Base-by-base conservation (phyloP, 2,797 vertebrate species). In the Phoebastria nigripes region DNA sequence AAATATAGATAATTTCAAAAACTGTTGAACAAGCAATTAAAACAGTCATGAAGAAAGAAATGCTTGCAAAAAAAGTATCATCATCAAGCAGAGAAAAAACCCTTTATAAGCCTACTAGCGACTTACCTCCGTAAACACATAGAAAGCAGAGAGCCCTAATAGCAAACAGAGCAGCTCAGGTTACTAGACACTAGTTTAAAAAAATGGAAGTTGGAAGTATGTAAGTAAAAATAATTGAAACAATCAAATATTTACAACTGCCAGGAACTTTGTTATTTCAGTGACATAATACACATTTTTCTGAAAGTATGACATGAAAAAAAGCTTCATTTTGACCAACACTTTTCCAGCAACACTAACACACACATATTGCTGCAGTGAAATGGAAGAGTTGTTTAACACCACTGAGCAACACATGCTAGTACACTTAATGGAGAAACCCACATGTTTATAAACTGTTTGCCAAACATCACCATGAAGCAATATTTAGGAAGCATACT, bases 401-500 rank as follows among this genome's bases (percentile, higher is more conserved):
- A 58, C 11, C 29, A 35, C 39, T 51, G 39, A 80, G 51, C 46
- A 41, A 67, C 29, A 35, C 15, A 37, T 12, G 29, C 13, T 22
- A 69, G 17, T 19, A 46, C 31, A 51, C 28, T 2, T 8, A 78
- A 56, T 21, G 31, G 72, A 72, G 39, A 77, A 73, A 67, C 14
- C 6, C 47, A 62, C 0, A 0, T 20, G 13, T 31, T 77, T 42
- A 42, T n/a, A 76, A 83, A 17, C 29, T 39, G 26, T 89, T 63
- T 92, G 51, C 28, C 52, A 72, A 71, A 76, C 4, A 82, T 16
- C 35, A 66, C 8, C 46, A 46, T 7, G 15, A 83, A 71, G 49
- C 16, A 46, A 3, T 39, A 87, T 44, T 84, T 87, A 71, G 49
- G 62, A 94, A 72, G 96, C 98, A 28, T 98, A 99, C 99, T 99